A percentile compares a stretch with the other conserved stretches of the same genome.
phyloP scores from a whole-genome alignment of 2,113 vertebrate species.

The Notothenia coriiceps region DNA sequence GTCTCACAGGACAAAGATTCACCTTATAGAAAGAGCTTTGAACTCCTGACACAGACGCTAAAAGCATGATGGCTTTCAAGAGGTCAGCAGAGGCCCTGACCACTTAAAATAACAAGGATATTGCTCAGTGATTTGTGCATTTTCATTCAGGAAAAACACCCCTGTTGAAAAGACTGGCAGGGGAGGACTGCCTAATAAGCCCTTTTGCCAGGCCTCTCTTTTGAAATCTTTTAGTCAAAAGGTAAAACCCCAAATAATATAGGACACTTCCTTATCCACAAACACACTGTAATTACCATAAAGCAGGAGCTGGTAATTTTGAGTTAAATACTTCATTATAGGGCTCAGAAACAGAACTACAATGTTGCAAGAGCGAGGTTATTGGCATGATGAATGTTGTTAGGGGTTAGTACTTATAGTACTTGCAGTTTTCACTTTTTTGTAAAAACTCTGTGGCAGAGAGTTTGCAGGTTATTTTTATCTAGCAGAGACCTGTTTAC shows the following conservation, averaged over 20 bases:
- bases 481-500: conserved; percentile 7
- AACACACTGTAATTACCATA: conserved; percentile 47
- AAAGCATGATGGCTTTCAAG: conserved; percentile 41
- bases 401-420: neutral
- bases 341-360: conserved; percentile 13
- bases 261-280: conserved; percentile 28
- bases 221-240: conserved; percentile 19
- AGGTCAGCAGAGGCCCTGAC: conserved; percentile 64
- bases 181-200: conserved; percentile 33
- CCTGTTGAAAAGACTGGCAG: conserved; percentile 32
- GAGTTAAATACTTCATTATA: conserved; percentile 13
- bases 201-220: conserved; percentile 24
- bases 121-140: conserved; percentile 64
- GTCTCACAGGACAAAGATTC: conserved; percentile 61
- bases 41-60: conserved; percentile 47
- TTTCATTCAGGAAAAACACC: conserved; percentile 66
- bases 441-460: neutral
- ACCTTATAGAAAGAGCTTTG: conserved; percentile 66
- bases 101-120: conserved; percentile 62
- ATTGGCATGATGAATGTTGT: conserved; percentile 22
- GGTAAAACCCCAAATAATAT: conserved; percentile 24
- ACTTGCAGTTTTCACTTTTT: conserved; percentile 7
- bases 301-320: conserved; percentile 22
- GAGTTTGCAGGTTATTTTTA: conserved; percentile 4
- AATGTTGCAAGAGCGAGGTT: conserved; percentile 3